Percentiles rank a stretch among this genome's conserved stretches.
Conservation (phyloP, 2,888 invertebrate genomes). For the Mythimna lalbum region DNA sequence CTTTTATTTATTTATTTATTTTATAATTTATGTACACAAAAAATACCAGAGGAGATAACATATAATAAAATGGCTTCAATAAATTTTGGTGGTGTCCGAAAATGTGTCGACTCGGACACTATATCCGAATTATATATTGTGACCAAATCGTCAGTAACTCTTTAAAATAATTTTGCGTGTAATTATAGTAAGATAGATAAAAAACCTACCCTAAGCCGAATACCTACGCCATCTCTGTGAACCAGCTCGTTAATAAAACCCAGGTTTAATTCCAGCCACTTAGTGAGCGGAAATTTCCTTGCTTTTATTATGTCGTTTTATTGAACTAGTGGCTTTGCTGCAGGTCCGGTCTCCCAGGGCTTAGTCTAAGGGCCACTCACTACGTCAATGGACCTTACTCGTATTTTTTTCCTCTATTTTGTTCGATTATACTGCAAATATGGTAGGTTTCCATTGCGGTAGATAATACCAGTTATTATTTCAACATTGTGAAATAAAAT, state of each 20-base stretch:
- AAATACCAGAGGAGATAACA: too few species aligned
- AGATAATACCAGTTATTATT: neutral
- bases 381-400: slow-evolving; percentile 19
- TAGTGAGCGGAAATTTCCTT: neutral
- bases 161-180: neutral
- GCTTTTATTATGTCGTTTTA: slow-evolving; percentile 10
- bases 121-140: too few species aligned
- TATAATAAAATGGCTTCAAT: too few species aligned
- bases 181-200: neutral
- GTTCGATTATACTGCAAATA: neutral
- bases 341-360: slow-evolving; percentile 5
- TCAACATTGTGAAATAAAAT: neutral
- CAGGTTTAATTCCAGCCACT: neutral
- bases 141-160: too few species aligned
- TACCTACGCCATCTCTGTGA: neutral
- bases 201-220: neutral
- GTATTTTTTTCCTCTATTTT: neutral
- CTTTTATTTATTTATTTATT: too few species aligned
- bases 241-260: neutral
- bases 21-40: too few species aligned
- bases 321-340: neutral
- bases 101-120: too few species aligned
- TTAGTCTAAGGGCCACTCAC: neutral
- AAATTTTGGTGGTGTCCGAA: too few species aligned
- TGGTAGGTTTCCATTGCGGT: too few species aligned